Evolutionary conservation across 2,797 vertebrate genomes (phyloP), one percentile per base, ranked within the genome.

Genomic region (Antennarius maculatus): DNA sequence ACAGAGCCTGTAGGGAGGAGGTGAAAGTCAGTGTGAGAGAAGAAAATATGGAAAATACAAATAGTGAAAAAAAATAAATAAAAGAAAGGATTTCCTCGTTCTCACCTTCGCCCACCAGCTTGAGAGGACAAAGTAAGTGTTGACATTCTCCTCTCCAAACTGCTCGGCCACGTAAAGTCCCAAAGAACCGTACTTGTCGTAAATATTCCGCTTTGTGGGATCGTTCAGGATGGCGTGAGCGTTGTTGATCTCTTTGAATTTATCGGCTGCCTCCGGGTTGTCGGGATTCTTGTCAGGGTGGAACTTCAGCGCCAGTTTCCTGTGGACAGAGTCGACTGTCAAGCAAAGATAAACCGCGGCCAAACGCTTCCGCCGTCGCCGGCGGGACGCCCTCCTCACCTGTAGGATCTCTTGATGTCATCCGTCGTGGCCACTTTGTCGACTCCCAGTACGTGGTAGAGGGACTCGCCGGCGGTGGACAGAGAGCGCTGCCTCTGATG

Each of bases 21-120:
- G 42, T 5, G 49, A 51, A 7, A 17, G 51, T 64, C 60, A 50
- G 9, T 4, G 28, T 42, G 39, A 60, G 59, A 45, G 12, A 49
- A 23, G 14, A 57, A 37, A 7, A 46, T 15, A 17, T 39, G 15
- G 56, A 13, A 63, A n/a, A 14, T 2, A 4, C 8, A 17, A 46
- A 23, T 23, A 23, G 6, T 11, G 3, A 10, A 58, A 3, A 16
- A 18, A 23, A 2, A 12, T 17, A n/a, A 7, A 45, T 3, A 14
- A 45, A 45, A 45, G 13, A 15, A 6, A 14, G 13, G 14, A 3
- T 4, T 16, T 23, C 4, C 34, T 5, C 1, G 1, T 7, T 52
- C 89, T 94, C 82, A 99, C 98, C 96, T 99, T 99, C 61, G 98
- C 98, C 98, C 98, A 99, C 97, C 98, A 99, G 89, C 98, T 99